Evolutionary conservation across 2,888 invertebrate species (phyloP), one percentile per base, ranked within the genome.

Genomic region (Eulithis prunata): DNA sequence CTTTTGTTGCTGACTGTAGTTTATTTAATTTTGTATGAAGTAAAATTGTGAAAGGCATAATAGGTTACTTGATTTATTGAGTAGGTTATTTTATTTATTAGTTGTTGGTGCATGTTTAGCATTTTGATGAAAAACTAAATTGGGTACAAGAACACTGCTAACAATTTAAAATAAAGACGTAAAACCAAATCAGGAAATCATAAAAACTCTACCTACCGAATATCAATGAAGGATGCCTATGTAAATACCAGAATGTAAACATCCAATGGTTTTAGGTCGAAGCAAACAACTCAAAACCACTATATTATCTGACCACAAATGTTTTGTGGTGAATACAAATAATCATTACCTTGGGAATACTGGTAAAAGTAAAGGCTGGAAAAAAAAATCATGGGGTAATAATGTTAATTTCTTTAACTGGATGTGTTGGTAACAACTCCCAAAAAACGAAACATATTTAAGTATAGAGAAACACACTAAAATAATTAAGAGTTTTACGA

Each of bases 111-210:
- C 14, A 47, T 3, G 13, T 55, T 55, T 28, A 11, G 28, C 12
- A 49, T 49, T 52, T 32, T 32, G 3, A 43, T 2, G 8, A 55
- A 8, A 52, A 52, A 45, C 13, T 6, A 32, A 13, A 52, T 45
- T 52, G 32, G 4, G 14, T 3, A 14, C 45, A 45, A 28, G 0
- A 57, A n/a, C 13, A 36, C n/a, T 10, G 10, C 14, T 51, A 3
- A 51, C 12, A 28, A 7, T 28, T 38, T 8, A 52, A n/a, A 43
- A 41, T 32, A 21, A 28, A 45, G 6, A 28, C 3, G 12, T n/a
- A 57, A 62, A 57, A 57, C 62, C 56, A 56, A 28, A 56, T 54
- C 63, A 66, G 61, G 66, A 64, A 56, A 64, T 52, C n/a, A 57
- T 57, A 41, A 54, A 57, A n/a, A 51, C 54, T 32, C 28, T 13